Conservation (phyloP, 2,113 vertebrate species). For the Beaufortia kweichowensis region DNA sequence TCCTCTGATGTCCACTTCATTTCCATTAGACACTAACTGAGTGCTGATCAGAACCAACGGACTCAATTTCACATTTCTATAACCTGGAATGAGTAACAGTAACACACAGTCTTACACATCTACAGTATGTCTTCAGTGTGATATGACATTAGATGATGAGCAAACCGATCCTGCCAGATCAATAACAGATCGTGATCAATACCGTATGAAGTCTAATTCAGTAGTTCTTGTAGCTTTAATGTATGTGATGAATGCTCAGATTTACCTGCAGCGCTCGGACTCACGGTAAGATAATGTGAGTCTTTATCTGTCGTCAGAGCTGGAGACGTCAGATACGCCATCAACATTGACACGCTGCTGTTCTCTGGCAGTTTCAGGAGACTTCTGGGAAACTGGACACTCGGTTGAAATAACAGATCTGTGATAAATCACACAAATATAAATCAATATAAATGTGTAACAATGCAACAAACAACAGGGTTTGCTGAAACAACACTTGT, state of each 20-base stretch:
- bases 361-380: constrained; percentile 78
- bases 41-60: constrained; percentile 83
- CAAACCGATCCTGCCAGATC: not conserved
- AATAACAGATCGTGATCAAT: not conserved
- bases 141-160: not conserved
- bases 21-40: constrained; percentile 77
- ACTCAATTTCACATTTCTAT: constrained; percentile 80
- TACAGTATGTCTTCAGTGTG: not conserved
- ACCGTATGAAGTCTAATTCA: not conserved
- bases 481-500: too few species aligned
- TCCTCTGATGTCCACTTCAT: constrained; percentile 82
- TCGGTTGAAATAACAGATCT: constrained; percentile 87
- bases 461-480: too few species aligned
- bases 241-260: too few species aligned
- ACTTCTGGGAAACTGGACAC: constrained; percentile 85
- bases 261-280: constrained; percentile 79
- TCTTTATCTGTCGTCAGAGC: constrained; percentile 81
- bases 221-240: not conserved
- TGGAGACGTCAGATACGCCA: constrained; percentile 85
- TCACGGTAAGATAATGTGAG: constrained; percentile 80
- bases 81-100: constrained; percentile 66
- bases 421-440: constrained; percentile 46
- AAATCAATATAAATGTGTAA: not conserved
- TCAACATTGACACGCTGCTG: constrained; percentile 80
- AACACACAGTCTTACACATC: not conserved